A percentile compares a stretch with the other conserved stretches of the same genome.
phyloP scores from a whole-genome alignment of 2,888 invertebrate species.

The Drosophila robusta region DNA sequence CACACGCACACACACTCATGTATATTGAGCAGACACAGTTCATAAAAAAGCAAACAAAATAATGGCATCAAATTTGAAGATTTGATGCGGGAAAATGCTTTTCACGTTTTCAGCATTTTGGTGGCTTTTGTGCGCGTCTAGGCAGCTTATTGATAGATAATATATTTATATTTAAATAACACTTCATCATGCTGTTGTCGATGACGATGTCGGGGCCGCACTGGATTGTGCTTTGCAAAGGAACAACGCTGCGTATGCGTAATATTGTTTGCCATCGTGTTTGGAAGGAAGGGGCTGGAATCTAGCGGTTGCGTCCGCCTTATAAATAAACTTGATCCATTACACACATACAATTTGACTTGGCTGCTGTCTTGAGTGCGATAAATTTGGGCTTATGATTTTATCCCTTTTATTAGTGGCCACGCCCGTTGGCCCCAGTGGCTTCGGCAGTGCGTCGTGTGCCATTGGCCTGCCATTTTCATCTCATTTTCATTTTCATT shows the following conservation, averaged over 20 bases:
- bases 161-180: constrained; percentile 80
- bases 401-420: constrained; percentile 68
- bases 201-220: constrained; percentile 17
- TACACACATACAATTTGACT: constrained; percentile 67
- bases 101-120: constrained; percentile 60
- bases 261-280: constrained; percentile 74
- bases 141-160: constrained; percentile 76
- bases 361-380: constrained; percentile 65
- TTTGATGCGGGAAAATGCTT: constrained; percentile 72
- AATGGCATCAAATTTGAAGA: constrained; percentile 75
- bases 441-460: constrained; percentile 2
- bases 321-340: constrained; percentile 80
- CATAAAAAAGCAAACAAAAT: constrained; percentile 66
- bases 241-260: constrained; percentile 67
- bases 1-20: constrained; percentile 1
- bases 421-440: constrained; percentile 8
- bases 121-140: constrained; percentile 41
- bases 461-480: constrained; percentile 35
- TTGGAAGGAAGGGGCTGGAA: constrained; percentile 1
- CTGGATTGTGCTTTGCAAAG: constrained; percentile 9
- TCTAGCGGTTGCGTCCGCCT: constrained; percentile 35
- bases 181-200: constrained; percentile 72
- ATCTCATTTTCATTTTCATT: constrained; percentile 51
- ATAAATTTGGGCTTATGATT: constrained; percentile 79
- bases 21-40: constrained; percentile 28